Evolutionary conservation across 1,140 invertebrate genomes (phyloP).

Genomic region (Drosophila murphyi): DNA sequence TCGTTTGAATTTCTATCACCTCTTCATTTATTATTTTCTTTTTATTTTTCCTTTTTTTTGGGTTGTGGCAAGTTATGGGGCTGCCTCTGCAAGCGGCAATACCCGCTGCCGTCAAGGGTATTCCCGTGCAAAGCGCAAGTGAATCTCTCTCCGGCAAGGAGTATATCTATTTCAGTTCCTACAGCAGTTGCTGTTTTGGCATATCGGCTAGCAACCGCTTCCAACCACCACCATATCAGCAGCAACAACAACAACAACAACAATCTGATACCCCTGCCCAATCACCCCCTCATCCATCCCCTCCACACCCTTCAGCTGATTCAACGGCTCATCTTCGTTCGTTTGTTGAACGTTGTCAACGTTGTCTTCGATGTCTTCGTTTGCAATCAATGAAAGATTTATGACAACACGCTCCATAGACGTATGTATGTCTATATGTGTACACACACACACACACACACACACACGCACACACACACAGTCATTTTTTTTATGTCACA

Average conservation of each 20-base stretch:
- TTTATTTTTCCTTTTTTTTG: too few species aligned
- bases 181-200: constrained; percentile 53
- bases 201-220: constrained; percentile 23
- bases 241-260: not conserved
- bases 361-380: constrained; percentile 74
- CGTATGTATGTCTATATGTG: not conserved
- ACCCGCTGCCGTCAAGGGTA: too few species aligned
- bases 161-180: constrained; percentile 76
- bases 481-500: constrained; percentile 73
- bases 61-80: too few species aligned
- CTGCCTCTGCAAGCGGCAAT: not conserved
- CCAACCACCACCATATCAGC: not conserved
- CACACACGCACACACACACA: not conserved
- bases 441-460: constrained; percentile 16
- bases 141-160: not conserved
- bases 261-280: not conserved
- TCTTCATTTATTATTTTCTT: too few species aligned
- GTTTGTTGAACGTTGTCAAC: constrained; percentile 44
- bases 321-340: constrained; percentile 32
- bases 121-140: too few species aligned
- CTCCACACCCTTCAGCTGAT: constrained; percentile 21
- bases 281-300: not conserved
- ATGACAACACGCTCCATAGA: constrained; percentile 62
- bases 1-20: too few species aligned
- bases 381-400: constrained; percentile 82